These are phyloP conservation scores for Venusia cambrica DNA, from an alignment of 2,888 invertebrate species.

Conservation along the genomic window DNA sequence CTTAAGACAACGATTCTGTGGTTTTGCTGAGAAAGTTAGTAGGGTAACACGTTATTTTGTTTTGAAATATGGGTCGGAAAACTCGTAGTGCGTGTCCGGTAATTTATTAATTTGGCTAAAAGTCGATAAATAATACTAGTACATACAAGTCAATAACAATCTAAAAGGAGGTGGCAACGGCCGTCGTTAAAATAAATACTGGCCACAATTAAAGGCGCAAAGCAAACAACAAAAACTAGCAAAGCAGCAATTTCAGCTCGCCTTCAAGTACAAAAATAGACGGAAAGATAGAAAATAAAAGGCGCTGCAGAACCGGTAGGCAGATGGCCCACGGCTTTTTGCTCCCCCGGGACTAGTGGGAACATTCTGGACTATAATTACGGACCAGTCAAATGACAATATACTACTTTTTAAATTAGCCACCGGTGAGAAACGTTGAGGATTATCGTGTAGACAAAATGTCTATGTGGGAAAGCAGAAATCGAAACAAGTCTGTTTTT, in stretches of 20 bases:
- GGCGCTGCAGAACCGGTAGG: constrained; percentile 58
- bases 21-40: too few species aligned
- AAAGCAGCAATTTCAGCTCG: constrained; percentile 18
- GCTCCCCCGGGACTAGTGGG: constrained; percentile 45
- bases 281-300: constrained; percentile 63
- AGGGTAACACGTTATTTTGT: too few species aligned
- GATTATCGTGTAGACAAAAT: background rate
- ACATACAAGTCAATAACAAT: too few species aligned
- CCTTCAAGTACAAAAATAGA: constrained; percentile 55
- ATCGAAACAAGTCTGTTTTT: too few species aligned
- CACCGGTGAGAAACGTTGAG: background rate
- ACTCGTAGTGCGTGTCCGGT: too few species aligned
- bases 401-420: constrained; percentile 10
- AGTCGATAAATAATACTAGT: too few species aligned
- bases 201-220: constrained; percentile 16
- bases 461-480: too few species aligned
- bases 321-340: constrained; percentile 70
- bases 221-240: constrained; percentile 21
- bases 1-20: too few species aligned
- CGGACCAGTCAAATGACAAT: constrained; percentile 16
- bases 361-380: constrained; percentile 50
- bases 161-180: too few species aligned
- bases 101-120: too few species aligned
- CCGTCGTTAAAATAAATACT: constrained; percentile 17
- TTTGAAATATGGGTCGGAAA: too few species aligned